phyloP scores from a whole-genome alignment of 2,113 vertebrate species.

The Sander vitreus region DNA sequence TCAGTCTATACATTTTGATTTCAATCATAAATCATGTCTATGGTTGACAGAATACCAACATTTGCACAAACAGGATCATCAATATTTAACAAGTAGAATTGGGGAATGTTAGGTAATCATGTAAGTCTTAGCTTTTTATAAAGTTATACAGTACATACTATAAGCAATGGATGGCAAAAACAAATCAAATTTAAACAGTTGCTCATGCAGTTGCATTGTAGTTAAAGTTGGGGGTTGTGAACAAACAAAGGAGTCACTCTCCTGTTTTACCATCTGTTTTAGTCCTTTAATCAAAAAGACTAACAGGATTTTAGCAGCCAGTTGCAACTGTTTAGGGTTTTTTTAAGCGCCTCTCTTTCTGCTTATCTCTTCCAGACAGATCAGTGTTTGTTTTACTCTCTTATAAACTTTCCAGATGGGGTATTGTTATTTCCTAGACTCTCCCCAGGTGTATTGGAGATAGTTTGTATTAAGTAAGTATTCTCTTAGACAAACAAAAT shows the following conservation, averaged over 20 bases:
- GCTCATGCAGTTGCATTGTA: neutral
- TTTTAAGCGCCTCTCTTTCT: slow-evolving; percentile 32
- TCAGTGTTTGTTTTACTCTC: neutral
- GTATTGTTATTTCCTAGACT: slow-evolving; percentile 1
- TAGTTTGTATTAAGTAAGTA: neutral
- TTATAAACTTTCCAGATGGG: neutral
- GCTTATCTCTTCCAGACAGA: slow-evolving; percentile 9
- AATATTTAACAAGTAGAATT: neutral
- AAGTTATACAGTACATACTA: neutral
- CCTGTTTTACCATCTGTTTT: slow-evolving; percentile 29
- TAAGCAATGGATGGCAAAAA: neutral
- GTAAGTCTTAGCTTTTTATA: neutral
- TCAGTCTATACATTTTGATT: neutral
- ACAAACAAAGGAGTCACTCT: slow-evolving; percentile 14
- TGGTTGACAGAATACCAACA: neutral
- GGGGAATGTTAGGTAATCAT: neutral
- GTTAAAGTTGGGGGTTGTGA: slow-evolving; percentile 6
- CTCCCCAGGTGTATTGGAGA: neutral
- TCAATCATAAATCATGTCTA: neutral
- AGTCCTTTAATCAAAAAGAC: slow-evolving; percentile 8
- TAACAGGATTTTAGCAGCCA: neutral
- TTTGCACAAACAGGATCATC: neutral
- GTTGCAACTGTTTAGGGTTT: neutral
- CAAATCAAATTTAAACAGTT: neutral
- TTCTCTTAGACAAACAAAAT: neutral